A percentile compares a stretch with the other conserved stretches of the same genome.
phyloP scores from a whole-genome alignment of 92 coral and sea anemone species.

The Epizoanthus rinbou region DNA sequence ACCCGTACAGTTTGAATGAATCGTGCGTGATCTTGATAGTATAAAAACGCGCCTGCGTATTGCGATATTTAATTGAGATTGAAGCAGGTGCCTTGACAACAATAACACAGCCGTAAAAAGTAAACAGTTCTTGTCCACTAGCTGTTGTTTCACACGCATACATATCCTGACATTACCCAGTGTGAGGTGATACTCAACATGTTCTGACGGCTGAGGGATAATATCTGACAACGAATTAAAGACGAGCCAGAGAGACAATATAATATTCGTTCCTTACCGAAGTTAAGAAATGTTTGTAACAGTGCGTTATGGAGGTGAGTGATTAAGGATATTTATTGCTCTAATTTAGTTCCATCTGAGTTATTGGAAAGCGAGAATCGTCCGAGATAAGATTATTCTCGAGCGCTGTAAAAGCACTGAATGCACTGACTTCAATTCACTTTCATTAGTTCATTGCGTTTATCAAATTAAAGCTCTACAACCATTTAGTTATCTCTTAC shows the following conservation, averaged over 20 bases:
- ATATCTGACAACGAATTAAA: background rate
- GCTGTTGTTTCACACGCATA: background rate
- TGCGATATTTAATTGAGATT: no score
- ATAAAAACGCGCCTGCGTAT: no score
- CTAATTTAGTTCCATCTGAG: background rate
- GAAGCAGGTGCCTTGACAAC: conserved; percentile 20
- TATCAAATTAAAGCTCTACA: no score
- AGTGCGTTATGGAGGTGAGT: conserved; percentile 88
- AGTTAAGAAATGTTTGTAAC: conserved; percentile 70
- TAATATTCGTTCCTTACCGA: background rate
- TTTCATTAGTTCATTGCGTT: no score
- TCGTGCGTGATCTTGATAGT: no score
- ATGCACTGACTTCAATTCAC: no score
- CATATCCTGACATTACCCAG: conserved; percentile 6
- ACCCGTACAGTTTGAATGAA: no score
- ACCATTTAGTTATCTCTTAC: no score
- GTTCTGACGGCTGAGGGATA: no score
- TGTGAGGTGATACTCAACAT: background rate
- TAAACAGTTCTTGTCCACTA: background rate
- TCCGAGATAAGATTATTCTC: background rate
- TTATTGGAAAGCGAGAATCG: background rate
- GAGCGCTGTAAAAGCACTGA: no score
- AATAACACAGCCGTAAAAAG: conserved; percentile 30
- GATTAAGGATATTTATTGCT: background rate
- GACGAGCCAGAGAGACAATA: background rate